These are phyloP conservation scores for Allygus modestus DNA, from an alignment of 2,888 invertebrate species.

Conservation along the genomic window DNA sequence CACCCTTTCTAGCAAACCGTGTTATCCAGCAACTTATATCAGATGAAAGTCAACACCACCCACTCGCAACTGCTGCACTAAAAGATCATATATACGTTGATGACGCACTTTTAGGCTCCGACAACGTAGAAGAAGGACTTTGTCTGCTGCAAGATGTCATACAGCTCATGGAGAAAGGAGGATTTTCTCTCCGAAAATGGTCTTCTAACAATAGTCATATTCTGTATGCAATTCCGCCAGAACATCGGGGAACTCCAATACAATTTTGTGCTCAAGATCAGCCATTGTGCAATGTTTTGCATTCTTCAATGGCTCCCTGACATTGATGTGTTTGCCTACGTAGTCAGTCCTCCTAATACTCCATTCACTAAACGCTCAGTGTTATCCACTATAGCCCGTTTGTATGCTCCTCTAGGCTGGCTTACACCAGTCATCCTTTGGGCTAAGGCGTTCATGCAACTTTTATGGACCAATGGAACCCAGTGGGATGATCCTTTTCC, in stretches of 20 bases:
- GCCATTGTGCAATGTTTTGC: constrained; percentile 64
- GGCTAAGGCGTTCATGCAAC: constrained; percentile 64
- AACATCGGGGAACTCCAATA: constrained; percentile 54
- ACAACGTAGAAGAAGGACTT: constrained; percentile 64
- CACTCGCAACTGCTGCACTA: constrained; percentile 65
- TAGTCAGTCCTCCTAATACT: constrained; percentile 4
- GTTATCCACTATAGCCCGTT: constrained; percentile 65
- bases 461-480: constrained; percentile 56
- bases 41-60: constrained; percentile 65
- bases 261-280: constrained; percentile 50
- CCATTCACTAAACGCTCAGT: constrained; percentile 67
- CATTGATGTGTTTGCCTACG: constrained; percentile 65
- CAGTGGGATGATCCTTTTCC: constrained; percentile 63
- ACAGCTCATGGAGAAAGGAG: constrained; percentile 64
- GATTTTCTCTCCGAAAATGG: constrained; percentile 69
- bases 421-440: constrained; percentile 61
- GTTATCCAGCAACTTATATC: constrained; percentile 67
- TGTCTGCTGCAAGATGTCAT: constrained; percentile 65
- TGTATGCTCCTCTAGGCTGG: constrained; percentile 67
- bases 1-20: constrained; percentile 68
- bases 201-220: constrained; percentile 63
- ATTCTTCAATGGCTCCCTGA: constrained; percentile 66
- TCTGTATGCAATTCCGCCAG: constrained; percentile 40
- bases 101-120: constrained; percentile 67
- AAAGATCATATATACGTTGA: constrained; percentile 69